These are phyloP conservation scores for Lamprologus lemairii DNA, from an alignment of 2,113 vertebrate genomes.

Conservation along the genomic window DNA sequence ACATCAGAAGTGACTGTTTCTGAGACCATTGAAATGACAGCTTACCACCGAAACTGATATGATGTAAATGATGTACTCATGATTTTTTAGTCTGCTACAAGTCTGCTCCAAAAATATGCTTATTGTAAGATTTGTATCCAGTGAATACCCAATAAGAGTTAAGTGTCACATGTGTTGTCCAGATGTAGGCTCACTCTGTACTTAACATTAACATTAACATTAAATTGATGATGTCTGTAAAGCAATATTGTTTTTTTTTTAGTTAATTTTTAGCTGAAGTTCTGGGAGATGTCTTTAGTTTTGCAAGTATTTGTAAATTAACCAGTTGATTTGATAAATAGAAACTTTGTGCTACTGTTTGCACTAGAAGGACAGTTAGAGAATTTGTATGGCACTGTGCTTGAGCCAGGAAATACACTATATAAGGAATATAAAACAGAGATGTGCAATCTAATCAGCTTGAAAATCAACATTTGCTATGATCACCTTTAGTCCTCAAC, in stretches of 20 bases:
- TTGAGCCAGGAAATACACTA: background rate
- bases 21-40: background rate
- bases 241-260: background rate
- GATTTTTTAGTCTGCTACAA: background rate
- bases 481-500: background rate
- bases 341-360: background rate
- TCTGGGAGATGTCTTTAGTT: background rate
- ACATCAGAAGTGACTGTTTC: background rate
- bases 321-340: background rate
- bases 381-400: background rate
- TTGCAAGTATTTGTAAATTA: background rate
- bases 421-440: background rate
- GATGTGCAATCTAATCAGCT: background rate
- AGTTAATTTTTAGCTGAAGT: background rate
- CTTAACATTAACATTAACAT: background rate
- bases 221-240: background rate
- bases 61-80: background rate
- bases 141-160: background rate
- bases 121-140: background rate
- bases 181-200: background rate
- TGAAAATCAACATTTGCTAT: background rate
- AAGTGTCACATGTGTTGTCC: background rate
- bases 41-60: background rate
- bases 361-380: background rate
- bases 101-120: background rate